Evolutionary conservation across 2,113 vertebrate species (phyloP), one percentile per base, ranked within the genome.

Genomic region (Gobiocypris rarus): DNA sequence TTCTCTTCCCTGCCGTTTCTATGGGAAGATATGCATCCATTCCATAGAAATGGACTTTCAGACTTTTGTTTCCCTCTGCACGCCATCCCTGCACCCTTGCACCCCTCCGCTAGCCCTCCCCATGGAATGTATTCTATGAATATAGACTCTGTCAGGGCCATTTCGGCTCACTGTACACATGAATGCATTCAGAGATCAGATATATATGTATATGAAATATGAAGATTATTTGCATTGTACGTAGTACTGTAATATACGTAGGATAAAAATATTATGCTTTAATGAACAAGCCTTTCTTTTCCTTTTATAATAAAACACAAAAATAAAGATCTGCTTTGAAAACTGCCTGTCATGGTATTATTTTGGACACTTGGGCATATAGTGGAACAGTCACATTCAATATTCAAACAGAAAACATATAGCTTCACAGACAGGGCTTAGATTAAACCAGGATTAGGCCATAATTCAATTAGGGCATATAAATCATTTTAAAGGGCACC

Each of bases 91-190:
- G 84, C 83, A 87, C 89, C 63, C 83, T 73, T 89, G 89, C 88
- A 85, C 86, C 89, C 61, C 75, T 65, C 81, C 77, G 43, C 83
- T 54, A 83, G 75, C 86, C 89, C 87, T 88, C 80, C 89, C 90
- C 88, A 89, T 87, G 81, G 91, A 94, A 91, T 94, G 93, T 95
- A 95, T 95, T 95, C 94, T 95, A 92, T 95, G 94, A 95, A 95
- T 95, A 95, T 94, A 89, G 91, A 91, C 90, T 90, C 83, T 87
- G 87, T 83, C 91, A 91, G 93, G 87, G 92, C 91, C 91, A 89
- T 85, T 94, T 92, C 85, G 91, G 91, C 91, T 91, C 90, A 90
- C 86, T 88, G 85, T 93, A 93, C 92, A 91, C 82, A 90, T 88
- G 86, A 90, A 92, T 92, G 92, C 89, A 90, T 91, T 91, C 91